These are phyloP conservation scores for Umimayanthus chanpuru DNA, from an alignment of 92 coral and sea anemone genomes.

Conservation along the genomic window DNA sequence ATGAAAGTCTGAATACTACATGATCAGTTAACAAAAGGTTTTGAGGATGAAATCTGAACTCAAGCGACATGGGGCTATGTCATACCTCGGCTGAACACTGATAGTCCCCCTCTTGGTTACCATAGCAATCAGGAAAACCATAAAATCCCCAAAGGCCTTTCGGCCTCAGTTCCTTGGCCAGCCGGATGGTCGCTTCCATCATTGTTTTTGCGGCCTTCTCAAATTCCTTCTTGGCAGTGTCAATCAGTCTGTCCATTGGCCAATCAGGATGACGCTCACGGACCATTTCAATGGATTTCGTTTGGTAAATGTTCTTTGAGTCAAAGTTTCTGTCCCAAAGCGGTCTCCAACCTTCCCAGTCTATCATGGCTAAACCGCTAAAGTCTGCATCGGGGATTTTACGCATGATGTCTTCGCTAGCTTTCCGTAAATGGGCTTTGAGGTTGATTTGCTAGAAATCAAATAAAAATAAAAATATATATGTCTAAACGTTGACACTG, in stretches of 20 bases:
- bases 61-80: background rate
- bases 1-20: no score
- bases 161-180: constrained; percentile 80
- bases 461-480: background rate
- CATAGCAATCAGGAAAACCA: constrained; percentile 96
- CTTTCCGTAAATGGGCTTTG: constrained; percentile 74
- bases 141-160: constrained; percentile 98
- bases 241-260: constrained; percentile 71
- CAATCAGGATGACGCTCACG: constrained; percentile 75
- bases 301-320: constrained; percentile 81
- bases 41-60: background rate
- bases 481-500: background rate
- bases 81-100: constrained; percentile 81
- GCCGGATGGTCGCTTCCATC: constrained; percentile 79
- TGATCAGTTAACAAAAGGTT: no score
- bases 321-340: constrained; percentile 94
- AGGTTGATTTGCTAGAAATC: constrained; percentile 66
- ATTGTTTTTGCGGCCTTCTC: constrained; percentile 76
- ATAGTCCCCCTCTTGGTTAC: constrained; percentile 66
- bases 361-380: constrained; percentile 91
- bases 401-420: constrained; percentile 67
- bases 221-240: constrained; percentile 77
- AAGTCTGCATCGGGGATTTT: constrained; percentile 90
- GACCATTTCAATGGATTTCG: constrained; percentile 75
- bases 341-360: constrained; percentile 99